Evolutionary conservation across 2,888 invertebrate species (phyloP), one percentile per base, ranked within the genome.

Genomic region (Caenorhabditis imperialis): DNA sequence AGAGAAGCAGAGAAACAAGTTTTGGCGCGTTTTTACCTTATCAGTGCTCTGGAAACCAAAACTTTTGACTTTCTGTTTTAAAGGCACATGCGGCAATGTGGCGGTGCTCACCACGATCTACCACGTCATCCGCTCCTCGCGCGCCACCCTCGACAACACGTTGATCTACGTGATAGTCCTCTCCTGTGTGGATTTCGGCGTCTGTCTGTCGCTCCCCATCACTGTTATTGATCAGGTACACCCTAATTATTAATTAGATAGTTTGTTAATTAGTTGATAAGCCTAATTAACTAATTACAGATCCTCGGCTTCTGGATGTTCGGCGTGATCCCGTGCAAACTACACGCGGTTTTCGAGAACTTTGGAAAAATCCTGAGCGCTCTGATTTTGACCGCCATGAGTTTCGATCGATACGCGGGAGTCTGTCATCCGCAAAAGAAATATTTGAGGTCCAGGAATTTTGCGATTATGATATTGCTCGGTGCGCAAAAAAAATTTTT

Each of bases 291-390:
- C 44, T 58, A 23, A 47, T 63, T 79, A 16, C 63, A 85, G 84
- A 86, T 86, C 42, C 84, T 86, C 30, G 86, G 86, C 20, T 87
- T 86, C 55, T 86, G 86, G 86, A 86, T 86, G 86, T 86, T 86
- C 58, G 86, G 86, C 8, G 75, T 79, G 12, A 77, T 84, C 8
- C 81, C 86, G 14, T 86, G 86, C 74, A 86, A 86, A 62, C 73
- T 86, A 25, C 86, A 86, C 63, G 86, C 86, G 1, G 86, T 86
- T 1, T 81, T 86, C 33, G 86, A 86, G 67, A 86, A 85, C 60
- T 85, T 86, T 63, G 86, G 86, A 5, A 86, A 86, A 75, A 84
- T 86, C 42, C 75, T 86, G 18, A 82, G 82, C 8, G 85, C 86
- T 14, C 67, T 86, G 7, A 86, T 86, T 25, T 71, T 86, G 22